These are phyloP conservation scores for Brachionus manjavacas DNA, from an alignment of 1,140 invertebrate species.

Conservation along the genomic window DNA sequence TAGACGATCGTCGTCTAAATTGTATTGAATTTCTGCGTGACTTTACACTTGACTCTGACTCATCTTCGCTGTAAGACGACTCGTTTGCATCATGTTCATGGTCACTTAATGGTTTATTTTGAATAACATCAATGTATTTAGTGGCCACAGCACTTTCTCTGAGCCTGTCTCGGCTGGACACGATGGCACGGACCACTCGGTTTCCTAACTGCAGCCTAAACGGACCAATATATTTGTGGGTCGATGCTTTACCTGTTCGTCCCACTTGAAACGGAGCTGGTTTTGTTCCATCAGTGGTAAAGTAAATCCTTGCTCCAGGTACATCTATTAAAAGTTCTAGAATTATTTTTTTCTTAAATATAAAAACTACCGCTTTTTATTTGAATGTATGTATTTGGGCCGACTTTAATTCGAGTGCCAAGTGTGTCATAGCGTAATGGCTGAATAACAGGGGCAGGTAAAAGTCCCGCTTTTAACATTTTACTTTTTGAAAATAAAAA, in stretches of 20 bases:
- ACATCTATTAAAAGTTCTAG: too few relatives aligned
- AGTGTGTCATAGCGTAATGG: slow-evolving; percentile 48
- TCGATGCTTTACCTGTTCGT: slow-evolving; percentile 51
- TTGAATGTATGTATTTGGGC: slow-evolving; percentile 52
- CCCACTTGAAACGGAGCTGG: slow-evolving; percentile 54
- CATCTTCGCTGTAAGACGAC: slow-evolving; percentile 31
- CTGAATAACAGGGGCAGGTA: slow-evolving; percentile 53
- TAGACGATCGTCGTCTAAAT: neutral
- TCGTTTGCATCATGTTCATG: slow-evolving; percentile 35
- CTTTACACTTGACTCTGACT: neutral
- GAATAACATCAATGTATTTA: slow-evolving; percentile 52
- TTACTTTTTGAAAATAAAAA: slow-evolving; percentile 32
- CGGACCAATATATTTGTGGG: slow-evolving; percentile 55
- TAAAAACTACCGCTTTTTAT: slow-evolving; percentile 42
- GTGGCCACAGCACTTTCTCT: slow-evolving; percentile 55
- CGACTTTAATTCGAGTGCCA: slow-evolving; percentile 49
- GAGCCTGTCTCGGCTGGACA: slow-evolving; percentile 49
- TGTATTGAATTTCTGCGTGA: neutral
- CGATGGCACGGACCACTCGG: slow-evolving; percentile 52
- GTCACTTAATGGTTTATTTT: neutral
- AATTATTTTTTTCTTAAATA: too few relatives aligned
- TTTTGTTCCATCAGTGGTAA: slow-evolving; percentile 57
- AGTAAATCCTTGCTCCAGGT: slow-evolving; percentile 53
- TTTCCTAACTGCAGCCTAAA: slow-evolving; percentile 56
- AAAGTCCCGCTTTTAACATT: slow-evolving; percentile 57